Percentiles rank a stretch among this genome's conserved stretches.
Conservation (phyloP, 2,888 invertebrate species). For the Dasysyrphus tricinctus region DNA sequence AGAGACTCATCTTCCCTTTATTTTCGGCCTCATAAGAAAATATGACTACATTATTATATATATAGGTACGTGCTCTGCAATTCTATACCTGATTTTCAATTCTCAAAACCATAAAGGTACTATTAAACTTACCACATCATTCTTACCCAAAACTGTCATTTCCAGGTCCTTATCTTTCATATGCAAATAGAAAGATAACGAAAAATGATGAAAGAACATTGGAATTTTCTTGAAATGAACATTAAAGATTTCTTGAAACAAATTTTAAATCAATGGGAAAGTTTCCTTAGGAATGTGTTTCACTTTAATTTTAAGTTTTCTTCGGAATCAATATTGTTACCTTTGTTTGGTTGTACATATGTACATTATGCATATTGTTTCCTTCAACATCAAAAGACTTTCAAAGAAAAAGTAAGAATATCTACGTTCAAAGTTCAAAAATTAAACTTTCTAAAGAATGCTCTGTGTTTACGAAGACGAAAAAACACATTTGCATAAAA, state of each 20-base stretch:
- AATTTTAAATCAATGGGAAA: slow-evolving; percentile 49
- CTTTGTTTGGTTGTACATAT: not conserved
- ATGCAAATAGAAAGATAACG: not conserved
- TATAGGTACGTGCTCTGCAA: no score
- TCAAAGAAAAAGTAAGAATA: not conserved
- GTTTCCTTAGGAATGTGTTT: not conserved
- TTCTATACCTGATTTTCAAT: not conserved
- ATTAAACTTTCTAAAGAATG: slow-evolving; percentile 65
- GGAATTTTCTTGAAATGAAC: slow-evolving; percentile 49
- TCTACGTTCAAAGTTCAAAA: slow-evolving; percentile 58
- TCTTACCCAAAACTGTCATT: slow-evolving; percentile 49
- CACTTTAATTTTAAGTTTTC: slow-evolving; percentile 4
- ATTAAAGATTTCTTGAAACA: slow-evolving; percentile 49
- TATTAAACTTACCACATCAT: no score
- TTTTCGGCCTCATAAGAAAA: no score
- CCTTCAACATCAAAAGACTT: slow-evolving; percentile 64
- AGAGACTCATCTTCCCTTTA: no score
- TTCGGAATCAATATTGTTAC: not conserved
- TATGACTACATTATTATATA: no score
- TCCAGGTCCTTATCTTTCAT: not conserved
- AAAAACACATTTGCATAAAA: slow-evolving; percentile 69
- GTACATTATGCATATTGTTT: not conserved
- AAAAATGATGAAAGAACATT: not conserved
- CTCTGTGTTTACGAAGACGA: slow-evolving; percentile 17
- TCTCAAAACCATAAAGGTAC: not conserved